Conservation (phyloP, 30 jellyfish, hydroid and myxozoan genomes). For the Hydractinia echinata region DNA sequence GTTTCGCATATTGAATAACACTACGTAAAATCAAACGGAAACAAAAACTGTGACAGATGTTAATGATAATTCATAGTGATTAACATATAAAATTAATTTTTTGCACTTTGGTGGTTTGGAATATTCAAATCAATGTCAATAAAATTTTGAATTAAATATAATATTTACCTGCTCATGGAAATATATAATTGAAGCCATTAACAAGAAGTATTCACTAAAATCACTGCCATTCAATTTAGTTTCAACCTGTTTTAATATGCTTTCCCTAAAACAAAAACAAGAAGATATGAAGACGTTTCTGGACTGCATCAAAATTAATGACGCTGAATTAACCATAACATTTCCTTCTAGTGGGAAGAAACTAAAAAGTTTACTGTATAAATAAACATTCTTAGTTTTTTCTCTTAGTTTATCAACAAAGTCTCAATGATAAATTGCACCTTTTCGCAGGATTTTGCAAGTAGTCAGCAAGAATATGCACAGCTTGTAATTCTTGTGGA, state of each 20-base stretch:
- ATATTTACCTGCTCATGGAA: slow-evolving; percentile 81
- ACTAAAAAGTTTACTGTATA: no score
- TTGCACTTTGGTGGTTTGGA: no score
- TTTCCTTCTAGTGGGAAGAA: no score
- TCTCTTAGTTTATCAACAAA: no score
- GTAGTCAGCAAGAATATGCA: slow-evolving; percentile 81
- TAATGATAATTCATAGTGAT: not conserved
- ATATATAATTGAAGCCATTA: slow-evolving; percentile 79
- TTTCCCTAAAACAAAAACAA: slow-evolving; percentile 34
- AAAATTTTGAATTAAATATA: no score
- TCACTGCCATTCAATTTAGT: slow-evolving; percentile 84
- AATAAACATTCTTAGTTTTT: no score
- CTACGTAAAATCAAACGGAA: not conserved
- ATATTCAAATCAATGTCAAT: no score
- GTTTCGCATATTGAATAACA: no score
- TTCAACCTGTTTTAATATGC: slow-evolving; percentile 69
- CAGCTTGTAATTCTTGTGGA: slow-evolving; percentile 86
- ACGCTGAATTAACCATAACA: no score
- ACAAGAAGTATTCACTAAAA: slow-evolving; percentile 90
- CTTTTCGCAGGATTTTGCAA: slow-evolving; percentile 82
- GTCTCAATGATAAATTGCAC: slow-evolving; percentile 18
- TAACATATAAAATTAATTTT: no score
- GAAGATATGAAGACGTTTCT: no score
- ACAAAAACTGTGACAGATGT: not conserved
- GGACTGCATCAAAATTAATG: no score